These are phyloP conservation scores for Microctonus aethiopoides DNA, from an alignment of 2,888 invertebrate genomes.

Conservation along the genomic window DNA sequence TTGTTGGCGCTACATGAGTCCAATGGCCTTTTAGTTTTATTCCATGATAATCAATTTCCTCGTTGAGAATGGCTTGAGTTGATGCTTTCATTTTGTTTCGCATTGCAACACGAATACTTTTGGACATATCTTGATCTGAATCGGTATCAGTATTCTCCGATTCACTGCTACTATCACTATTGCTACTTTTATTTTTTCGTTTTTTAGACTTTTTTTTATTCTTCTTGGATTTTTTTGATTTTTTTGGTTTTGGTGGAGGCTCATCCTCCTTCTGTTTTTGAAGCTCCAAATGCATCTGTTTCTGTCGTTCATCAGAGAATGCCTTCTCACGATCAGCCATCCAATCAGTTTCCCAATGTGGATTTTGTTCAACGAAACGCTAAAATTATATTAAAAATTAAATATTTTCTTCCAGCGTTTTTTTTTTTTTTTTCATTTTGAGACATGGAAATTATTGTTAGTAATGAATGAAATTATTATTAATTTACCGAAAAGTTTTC, in stretches of 20 bases:
- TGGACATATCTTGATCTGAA: constrained; percentile 69
- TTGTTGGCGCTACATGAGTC: constrained; percentile 58
- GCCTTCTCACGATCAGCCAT: constrained; percentile 83
- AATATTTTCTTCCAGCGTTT: not conserved
- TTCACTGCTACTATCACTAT: constrained; percentile 62
- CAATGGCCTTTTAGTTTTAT: constrained; percentile 68
- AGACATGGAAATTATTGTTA: too few species aligned
- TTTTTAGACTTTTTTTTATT: constrained; percentile 70
- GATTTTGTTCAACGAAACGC: constrained; percentile 86
- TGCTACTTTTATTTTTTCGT: constrained; percentile 67
- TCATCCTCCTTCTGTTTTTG: constrained; percentile 73
- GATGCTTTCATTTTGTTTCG: constrained; percentile 71
- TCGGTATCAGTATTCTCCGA: constrained; percentile 67
- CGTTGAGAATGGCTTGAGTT: constrained; percentile 67
- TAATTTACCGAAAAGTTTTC: constrained; percentile 82
- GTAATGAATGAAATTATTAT: not conserved
- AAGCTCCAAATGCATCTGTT: constrained; percentile 64
- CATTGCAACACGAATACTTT: constrained; percentile 76
- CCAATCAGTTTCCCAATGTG: constrained; percentile 90
- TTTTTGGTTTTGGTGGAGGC: constrained; percentile 69
- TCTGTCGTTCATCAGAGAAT: constrained; percentile 63
- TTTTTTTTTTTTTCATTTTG: not conserved
- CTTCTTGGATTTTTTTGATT: constrained; percentile 74
- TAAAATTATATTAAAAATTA: constrained; percentile 61
- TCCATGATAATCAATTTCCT: constrained; percentile 64